phyloP scores from a whole-genome alignment of 2,113 vertebrate species.

The Neoarius graeffei region DNA sequence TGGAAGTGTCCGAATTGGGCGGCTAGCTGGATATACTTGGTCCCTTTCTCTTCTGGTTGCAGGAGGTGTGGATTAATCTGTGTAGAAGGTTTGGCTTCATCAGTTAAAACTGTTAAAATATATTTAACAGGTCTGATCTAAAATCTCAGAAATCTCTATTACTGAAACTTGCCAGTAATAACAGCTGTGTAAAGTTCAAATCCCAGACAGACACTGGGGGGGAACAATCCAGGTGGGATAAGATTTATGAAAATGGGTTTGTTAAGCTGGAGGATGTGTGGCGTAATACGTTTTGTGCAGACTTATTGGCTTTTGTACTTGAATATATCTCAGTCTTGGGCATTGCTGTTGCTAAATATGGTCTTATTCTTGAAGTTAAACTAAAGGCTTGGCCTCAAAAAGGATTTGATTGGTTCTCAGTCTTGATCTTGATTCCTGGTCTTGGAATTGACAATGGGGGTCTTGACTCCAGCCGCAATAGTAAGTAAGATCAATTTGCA shows the following conservation, averaged over 20 bases:
- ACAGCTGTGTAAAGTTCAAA: background rate
- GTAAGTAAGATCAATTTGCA: background rate
- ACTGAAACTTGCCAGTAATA: background rate
- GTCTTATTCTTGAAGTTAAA: background rate
- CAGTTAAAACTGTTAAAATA: background rate
- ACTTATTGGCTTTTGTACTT: background rate
- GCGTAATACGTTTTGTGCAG: background rate
- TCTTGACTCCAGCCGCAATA: background rate
- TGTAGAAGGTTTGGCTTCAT: background rate
- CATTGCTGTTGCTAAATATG: background rate
- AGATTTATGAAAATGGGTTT: background rate
- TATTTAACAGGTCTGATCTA: background rate
- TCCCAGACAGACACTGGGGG: no score
- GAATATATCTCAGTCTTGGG: background rate
- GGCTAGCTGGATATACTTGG: conserved; percentile 65
- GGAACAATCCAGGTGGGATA: background rate
- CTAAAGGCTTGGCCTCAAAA: background rate
- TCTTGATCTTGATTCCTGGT: background rate
- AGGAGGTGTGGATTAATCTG: conserved; percentile 65
- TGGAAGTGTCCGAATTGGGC: conserved; percentile 55
- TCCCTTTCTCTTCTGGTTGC: conserved; percentile 51
- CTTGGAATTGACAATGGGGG: background rate
- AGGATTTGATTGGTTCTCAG: background rate
- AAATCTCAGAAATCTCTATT: background rate
- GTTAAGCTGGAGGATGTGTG: no score